phyloP scores from a whole-genome alignment of 2,797 vertebrate genomes.

The Phalanger gymnotis region DNA sequence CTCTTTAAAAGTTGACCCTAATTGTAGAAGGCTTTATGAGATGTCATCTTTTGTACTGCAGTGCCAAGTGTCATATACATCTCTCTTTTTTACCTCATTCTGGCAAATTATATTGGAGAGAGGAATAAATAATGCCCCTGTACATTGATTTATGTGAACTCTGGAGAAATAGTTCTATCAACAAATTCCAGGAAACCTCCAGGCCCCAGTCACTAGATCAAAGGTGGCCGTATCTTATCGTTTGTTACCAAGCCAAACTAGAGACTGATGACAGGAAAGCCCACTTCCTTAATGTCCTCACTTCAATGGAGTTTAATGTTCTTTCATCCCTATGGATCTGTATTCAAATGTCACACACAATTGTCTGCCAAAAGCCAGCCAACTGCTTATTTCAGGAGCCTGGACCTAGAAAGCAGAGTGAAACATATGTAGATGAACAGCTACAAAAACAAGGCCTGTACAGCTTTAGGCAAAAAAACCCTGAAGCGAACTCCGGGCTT shows the following conservation, averaged over 20 bases:
- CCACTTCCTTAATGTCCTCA: slow-evolving; percentile 11
- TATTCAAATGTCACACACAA: background rate
- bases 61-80: slow-evolving; percentile 72
- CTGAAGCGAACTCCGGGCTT: background rate
- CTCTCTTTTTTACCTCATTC: slow-evolving; percentile 79
- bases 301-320: slow-evolving; percentile 2
- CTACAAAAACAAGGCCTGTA: background rate
- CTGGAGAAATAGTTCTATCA: slow-evolving; percentile 37
- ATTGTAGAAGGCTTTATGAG: slow-evolving; percentile 55
- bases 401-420: background rate
- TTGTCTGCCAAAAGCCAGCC: background rate
- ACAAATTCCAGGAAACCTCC: slow-evolving; percentile 16
- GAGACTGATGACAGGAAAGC: slow-evolving; percentile 16
- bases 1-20: slow-evolving; percentile 65
- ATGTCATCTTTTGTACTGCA: slow-evolving; percentile 63
- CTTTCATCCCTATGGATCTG: slow-evolving; percentile 7
- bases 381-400: background rate
- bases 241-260: slow-evolving; percentile 30
- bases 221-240: slow-evolving; percentile 44
- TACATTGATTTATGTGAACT: slow-evolving; percentile 77
- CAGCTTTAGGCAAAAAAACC: background rate
- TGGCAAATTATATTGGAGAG: slow-evolving; percentile 74
- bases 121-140: slow-evolving; percentile 72
- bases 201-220: slow-evolving; percentile 48
- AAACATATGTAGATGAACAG: background rate